A percentile compares a stretch with the other conserved stretches of the same genome.
These are phyloP conservation scores for Thera obeliscata DNA, from an alignment of 2,888 invertebrate species.

Conservation along the genomic window DNA sequence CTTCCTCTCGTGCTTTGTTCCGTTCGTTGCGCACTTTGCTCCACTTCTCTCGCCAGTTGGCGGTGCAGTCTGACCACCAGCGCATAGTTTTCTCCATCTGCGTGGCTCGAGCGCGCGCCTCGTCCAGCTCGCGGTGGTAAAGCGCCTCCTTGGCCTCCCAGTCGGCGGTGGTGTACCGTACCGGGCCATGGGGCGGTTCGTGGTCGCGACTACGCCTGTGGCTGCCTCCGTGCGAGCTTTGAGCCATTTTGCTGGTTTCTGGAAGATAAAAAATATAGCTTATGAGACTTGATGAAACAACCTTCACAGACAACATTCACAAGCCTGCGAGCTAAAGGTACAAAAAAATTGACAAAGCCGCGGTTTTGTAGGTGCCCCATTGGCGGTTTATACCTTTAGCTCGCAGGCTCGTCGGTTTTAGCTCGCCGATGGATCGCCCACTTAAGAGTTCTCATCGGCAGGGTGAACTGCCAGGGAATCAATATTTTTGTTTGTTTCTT, in stretches of 20 bases:
- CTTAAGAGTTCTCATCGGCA: no score
- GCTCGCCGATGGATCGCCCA: no score
- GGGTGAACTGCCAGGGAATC: no score
- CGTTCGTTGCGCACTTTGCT: constrained; percentile 96
- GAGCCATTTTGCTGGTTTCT: constrained; percentile 74
- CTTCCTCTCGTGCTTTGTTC: constrained; percentile 96
- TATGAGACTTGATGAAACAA: not conserved
- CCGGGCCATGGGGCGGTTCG: constrained; percentile 79
- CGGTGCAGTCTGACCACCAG: constrained; percentile 99
- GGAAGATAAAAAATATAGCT: constrained; percentile 35
- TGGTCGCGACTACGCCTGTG: constrained; percentile 86
- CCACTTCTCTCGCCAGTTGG: constrained; percentile 99
- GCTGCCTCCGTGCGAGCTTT: constrained; percentile 88
- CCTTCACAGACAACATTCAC: no score
- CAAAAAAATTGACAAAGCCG: no score
- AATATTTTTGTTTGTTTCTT: no score
- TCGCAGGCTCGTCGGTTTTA: no score
- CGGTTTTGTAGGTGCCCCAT: no score
- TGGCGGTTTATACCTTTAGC: no score
- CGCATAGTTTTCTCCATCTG: constrained; percentile 99
- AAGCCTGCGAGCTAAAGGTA: no score
- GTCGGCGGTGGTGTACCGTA: constrained; percentile 88
- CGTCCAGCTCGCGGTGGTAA: constrained; percentile 93
- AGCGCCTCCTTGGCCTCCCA: constrained; percentile 91
- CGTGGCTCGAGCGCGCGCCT: constrained; percentile 95